A percentile compares a stretch with the other conserved stretches of the same genome.
phyloP scores from a whole-genome alignment of 2,888 invertebrate species.

The Apodemia hepburni region DNA sequence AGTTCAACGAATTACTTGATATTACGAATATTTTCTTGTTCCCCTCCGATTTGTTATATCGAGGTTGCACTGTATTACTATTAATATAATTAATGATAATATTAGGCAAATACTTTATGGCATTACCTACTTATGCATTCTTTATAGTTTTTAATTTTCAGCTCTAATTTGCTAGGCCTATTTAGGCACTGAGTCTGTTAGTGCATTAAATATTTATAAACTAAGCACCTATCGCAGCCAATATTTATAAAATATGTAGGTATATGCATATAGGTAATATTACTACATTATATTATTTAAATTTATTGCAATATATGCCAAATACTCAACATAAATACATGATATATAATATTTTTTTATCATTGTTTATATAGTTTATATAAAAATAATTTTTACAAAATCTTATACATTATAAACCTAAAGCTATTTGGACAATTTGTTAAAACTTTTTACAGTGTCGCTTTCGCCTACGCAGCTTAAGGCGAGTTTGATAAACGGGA shows the following conservation, averaged over 20 bases:
- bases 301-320: neutral
- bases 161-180: neutral
- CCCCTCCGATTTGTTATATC: no score
- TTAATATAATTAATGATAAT: no score
- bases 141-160: no score
- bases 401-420: conserved; percentile 1
- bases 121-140: no score
- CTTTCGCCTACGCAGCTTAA: conserved; percentile 16
- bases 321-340: conserved; percentile 8
- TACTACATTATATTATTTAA: neutral
- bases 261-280: conserved; percentile 7
- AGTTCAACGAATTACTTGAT: no score
- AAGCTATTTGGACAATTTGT: conserved; percentile 5
- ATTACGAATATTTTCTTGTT: no score
- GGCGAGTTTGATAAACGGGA: conserved; percentile 21
- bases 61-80: no score
- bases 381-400: conserved; percentile 14
- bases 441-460: conserved; percentile 9
- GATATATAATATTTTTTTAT: neutral
- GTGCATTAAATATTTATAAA: neutral
- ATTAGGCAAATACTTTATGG: no score
- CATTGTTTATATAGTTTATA: conserved; percentile 2
- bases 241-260: neutral
- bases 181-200: neutral
- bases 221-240: neutral